Evolutionary conservation across 2,113 vertebrate genomes (phyloP), one percentile per base, ranked within the genome.

Genomic region (Scopus umbretta): DNA sequence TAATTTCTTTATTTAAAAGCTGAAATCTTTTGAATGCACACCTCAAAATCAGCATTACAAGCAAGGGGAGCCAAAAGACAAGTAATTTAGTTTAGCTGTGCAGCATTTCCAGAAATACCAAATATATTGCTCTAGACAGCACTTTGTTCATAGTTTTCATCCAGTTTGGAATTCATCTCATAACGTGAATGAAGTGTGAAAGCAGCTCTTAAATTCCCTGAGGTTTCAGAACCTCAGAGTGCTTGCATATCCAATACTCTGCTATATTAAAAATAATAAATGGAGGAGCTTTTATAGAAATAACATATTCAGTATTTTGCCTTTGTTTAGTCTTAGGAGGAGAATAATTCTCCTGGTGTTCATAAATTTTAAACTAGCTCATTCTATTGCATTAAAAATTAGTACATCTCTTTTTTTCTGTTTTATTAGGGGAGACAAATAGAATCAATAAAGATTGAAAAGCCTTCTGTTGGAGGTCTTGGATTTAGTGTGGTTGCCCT

Each of bases 401-500:
- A 96, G 47, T 83, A 84, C 82, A 49, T 92, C 3, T 14, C 6
- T 96, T 97, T 89, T 43, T 92, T 86, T 89, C 56, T 88, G 30
- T 93, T 91, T 68, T 29, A 59, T 66, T 93, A 99, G 99, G 99
- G 99, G 40, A 98, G 99, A 53, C 98, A 98, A 86, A 97, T 98
- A 16, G 98, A 99, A 96, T 96, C 97, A 68, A 98, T 99, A 90
- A 97, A 94, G 36, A 98, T 99, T 87, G 98, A 98, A 45, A 99
- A 99, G 43, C 99, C 99, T n/a, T 95, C 96, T 38, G 93, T 98
- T 34, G 99, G 99, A 75, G 99, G 99, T 36, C 98, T 99, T 49
- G 99, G 99, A 68, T 99, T 99, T 98, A 99, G 99, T 34, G 99
- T 99, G 92, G 98, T 99, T 56, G 98, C 99, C 30, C 98, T 99